A percentile compares a stretch with the other conserved stretches of the same genome.
Evolutionary conservation across 2,113 vertebrate species (phyloP).

Genomic region (Orthochromis malagaraziensis): DNA sequence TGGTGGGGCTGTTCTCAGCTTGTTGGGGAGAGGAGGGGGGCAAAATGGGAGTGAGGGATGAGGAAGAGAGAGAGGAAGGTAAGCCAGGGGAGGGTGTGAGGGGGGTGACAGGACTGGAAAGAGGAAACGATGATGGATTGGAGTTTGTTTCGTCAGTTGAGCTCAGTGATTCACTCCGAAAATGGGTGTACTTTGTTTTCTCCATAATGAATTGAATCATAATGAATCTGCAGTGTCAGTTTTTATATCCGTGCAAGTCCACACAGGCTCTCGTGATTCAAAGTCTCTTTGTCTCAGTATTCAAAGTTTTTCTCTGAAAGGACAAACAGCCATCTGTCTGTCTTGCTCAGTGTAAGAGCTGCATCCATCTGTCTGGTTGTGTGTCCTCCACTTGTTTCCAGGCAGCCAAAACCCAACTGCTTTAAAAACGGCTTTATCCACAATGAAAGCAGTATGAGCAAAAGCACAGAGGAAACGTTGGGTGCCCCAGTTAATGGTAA

Average conservation of each 20-base stretch:
- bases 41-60: constrained; percentile 78
- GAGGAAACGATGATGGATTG: constrained; percentile 66
- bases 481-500: constrained; percentile 9
- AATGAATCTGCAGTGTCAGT: constrained; percentile 33
- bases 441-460: neutral
- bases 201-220: constrained; percentile 84
- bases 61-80: constrained; percentile 79
- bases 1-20: constrained; percentile 85
- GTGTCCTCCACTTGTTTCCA: constrained; percentile 28
- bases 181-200: constrained; percentile 91
- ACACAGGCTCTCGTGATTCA: constrained; percentile 34
- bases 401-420: constrained; percentile 23
- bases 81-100: constrained; percentile 65
- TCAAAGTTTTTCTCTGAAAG: constrained; percentile 50
- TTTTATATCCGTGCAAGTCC: constrained; percentile 37
- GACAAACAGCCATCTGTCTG: constrained; percentile 44
- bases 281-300: constrained; percentile 46
- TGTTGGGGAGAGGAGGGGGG: constrained; percentile 69
- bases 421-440: constrained; percentile 29
- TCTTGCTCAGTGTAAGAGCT: constrained; percentile 29
- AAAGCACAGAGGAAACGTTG: neutral
- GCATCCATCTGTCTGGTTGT: constrained; percentile 32
- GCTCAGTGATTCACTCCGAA: constrained; percentile 87
- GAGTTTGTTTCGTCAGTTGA: constrained; percentile 75
- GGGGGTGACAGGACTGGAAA: constrained; percentile 68